Base-by-base conservation (phyloP, 2,888 invertebrate genomes). In the Pinctada fucata region DNA sequence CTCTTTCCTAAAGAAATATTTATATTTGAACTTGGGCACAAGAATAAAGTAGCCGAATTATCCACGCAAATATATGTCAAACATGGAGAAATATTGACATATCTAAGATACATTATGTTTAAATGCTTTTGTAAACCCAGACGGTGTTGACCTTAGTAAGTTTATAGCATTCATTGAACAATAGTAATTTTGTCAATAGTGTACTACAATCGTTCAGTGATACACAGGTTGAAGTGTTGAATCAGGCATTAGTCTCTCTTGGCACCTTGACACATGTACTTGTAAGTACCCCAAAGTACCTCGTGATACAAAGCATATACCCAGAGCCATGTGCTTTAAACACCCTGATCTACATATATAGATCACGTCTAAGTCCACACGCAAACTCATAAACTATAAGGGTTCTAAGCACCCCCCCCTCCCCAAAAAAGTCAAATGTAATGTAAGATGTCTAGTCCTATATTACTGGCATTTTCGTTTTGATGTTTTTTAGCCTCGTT, bases 11-110 rank as follows among this genome's bases (percentile, higher is more conserved):
- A 58, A 58, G 58, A 58, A 58, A 58, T 58, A 58, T 58, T 58
- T 58, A 13, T 58, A 58, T 6, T 10, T 10, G 13, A 13, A 10
- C 58, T 58, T 58, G 8, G 8, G 13, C 13, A 52, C 71, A 72
- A 51, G n/a, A 16, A 51, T n/a, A 13, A 10, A 72, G 45, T 31
- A 45, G 47, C 72, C 58, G 58, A 58, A 72, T 72, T 52, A 72
- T 52, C 58, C 72, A 8, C 47, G 45, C 51, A 58, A 49, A 52
- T 72, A 31, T 52, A 72, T 52, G 72, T 72, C 72, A 72, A 52
- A 72, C 52, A 45, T 47, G 10, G 45, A 51, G 13, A 58, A 58
- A 58, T 58, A 58, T 58, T 58, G 58, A 58, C 58, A 58, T 58
- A 58, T 58, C 58, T 6, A 13, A 13, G 8, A 58, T 58, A 58